A percentile compares a stretch with the other conserved stretches of the same genome.
Evolutionary conservation across 1,140 invertebrate genomes (phyloP).

Genomic region (Diorhabda elongata): DNA sequence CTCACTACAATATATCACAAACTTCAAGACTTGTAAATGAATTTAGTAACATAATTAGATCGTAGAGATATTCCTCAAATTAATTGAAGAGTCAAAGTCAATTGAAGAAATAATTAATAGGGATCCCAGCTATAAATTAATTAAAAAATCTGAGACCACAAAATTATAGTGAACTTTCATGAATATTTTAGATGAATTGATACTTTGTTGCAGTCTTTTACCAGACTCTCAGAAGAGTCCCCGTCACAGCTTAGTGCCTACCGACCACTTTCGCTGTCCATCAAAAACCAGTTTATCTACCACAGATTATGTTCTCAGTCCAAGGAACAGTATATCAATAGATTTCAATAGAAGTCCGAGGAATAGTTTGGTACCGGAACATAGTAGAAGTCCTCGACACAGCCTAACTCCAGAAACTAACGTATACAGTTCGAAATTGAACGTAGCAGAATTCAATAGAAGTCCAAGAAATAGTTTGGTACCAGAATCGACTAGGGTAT

Average conservation of each 20-base stretch:
- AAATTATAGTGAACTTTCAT: too few species aligned
- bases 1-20: too few species aligned
- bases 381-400: slow-evolving; percentile 54
- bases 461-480: slow-evolving; percentile 58
- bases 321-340: slow-evolving; percentile 53
- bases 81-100: too few species aligned
- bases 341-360: slow-evolving; percentile 61
- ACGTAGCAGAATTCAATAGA: slow-evolving; percentile 47
- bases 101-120: too few species aligned
- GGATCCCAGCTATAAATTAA: too few species aligned
- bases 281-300: slow-evolving; percentile 48
- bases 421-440: slow-evolving; percentile 36
- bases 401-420: slow-evolving; percentile 54
- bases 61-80: too few species aligned
- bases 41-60: too few species aligned
- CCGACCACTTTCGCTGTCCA: slow-evolving; percentile 51
- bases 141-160: too few species aligned
- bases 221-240: slow-evolving; percentile 55
- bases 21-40: too few species aligned
- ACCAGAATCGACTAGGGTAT: slow-evolving; percentile 51
- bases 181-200: too few species aligned
- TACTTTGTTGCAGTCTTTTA: slow-evolving; percentile 37
- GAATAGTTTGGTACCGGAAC: slow-evolving; percentile 59
- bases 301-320: slow-evolving; percentile 46
- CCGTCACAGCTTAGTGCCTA: slow-evolving; percentile 59